Evolutionary conservation across 2,797 vertebrate genomes (phyloP).

Genomic region (Xenops minutus): DNA sequence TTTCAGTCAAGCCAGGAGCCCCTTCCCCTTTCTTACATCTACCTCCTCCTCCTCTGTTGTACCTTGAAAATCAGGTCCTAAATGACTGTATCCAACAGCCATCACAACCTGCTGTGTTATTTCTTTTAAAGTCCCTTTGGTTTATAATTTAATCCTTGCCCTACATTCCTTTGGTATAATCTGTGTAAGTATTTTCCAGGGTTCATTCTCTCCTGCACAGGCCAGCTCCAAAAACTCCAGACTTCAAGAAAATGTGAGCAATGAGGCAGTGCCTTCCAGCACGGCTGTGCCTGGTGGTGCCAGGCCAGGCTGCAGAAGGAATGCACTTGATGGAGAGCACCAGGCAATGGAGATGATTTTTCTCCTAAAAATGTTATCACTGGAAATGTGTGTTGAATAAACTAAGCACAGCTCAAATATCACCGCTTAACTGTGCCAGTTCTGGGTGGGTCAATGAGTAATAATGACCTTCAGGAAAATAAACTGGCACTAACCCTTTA

Average conservation of each 20-base stretch:
- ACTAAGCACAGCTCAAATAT: background rate
- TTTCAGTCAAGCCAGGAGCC: background rate
- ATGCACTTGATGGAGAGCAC: background rate
- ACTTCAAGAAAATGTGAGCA: background rate
- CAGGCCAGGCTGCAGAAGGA: background rate
- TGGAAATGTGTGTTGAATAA: background rate
- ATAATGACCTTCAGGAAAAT: background rate
- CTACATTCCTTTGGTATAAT: slow-evolving; percentile 1
- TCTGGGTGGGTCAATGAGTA: background rate
- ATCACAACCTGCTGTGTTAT: background rate
- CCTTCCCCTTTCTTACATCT: background rate
- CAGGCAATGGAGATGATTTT: background rate
- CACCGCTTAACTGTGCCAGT: background rate
- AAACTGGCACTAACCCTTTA: background rate
- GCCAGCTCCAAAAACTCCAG: background rate
- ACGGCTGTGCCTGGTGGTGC: background rate
- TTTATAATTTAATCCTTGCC: background rate
- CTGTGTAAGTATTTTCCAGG: slow-evolving; percentile 13
- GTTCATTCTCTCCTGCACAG: background rate
- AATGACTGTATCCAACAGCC: background rate
- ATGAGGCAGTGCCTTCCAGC: background rate
- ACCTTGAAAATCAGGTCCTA: background rate
- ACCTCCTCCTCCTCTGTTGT: background rate
- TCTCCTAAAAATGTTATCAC: background rate
- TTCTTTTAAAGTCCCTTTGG: background rate